Evolutionary conservation across 2,888 invertebrate species (phyloP).

Genomic region (Apamea crenata): DNA sequence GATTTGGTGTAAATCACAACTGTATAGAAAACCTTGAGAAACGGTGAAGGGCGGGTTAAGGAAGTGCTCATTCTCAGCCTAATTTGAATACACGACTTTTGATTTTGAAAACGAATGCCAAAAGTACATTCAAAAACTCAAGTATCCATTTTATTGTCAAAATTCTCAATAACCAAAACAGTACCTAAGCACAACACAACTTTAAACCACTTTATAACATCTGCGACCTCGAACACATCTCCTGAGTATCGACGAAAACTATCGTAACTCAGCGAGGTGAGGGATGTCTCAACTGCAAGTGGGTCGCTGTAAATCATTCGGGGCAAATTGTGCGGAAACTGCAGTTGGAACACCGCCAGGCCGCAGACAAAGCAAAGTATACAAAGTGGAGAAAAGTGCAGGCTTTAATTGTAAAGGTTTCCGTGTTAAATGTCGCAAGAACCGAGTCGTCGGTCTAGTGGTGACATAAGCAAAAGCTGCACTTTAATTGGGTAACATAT

Average conservation of each 20-base stretch:
- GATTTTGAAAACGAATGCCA: background rate
- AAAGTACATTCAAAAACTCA: background rate
- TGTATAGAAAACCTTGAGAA: background rate
- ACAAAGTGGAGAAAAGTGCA: constrained; percentile 15
- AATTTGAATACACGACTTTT: background rate
- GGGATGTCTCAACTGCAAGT: constrained; percentile 31
- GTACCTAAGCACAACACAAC: background rate
- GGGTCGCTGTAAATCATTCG: constrained; percentile 17
- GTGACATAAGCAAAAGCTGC: background rate
- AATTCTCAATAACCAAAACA: background rate
- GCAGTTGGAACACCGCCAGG: constrained; percentile 33
- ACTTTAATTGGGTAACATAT: background rate
- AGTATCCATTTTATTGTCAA: background rate
- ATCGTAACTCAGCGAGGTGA: constrained; percentile 19
- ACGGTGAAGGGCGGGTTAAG: too few species aligned
- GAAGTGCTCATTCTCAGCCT: background rate
- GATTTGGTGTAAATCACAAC: too few species aligned
- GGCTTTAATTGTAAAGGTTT: constrained; percentile 2
- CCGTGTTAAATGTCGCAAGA: background rate
- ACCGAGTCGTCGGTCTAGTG: background rate
- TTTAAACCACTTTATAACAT: background rate
- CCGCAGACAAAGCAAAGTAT: background rate
- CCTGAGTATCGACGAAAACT: background rate
- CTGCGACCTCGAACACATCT: constrained; percentile 8
- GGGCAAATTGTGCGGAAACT: constrained; percentile 23